Base-by-base conservation (phyloP, 2,888 invertebrate genomes). In the Melipona beecheii region DNA sequence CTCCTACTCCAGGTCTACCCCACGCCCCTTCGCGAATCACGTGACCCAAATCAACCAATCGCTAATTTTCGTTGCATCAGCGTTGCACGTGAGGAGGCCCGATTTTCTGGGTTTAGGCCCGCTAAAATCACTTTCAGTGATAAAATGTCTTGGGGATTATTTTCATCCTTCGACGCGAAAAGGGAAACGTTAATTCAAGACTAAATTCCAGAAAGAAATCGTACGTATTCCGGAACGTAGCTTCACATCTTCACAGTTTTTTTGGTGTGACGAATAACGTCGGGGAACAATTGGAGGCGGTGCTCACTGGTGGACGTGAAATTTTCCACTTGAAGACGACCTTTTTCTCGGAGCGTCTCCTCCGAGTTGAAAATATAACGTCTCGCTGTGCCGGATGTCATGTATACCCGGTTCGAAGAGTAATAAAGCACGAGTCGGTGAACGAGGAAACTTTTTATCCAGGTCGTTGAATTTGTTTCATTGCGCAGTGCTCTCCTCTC, bases 381-480 rank as follows among this genome's bases (percentile, higher is more conserved):
- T 58, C 19, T 56, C 17, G 0, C 5, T 24, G 27, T 43, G 24
- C 58, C 58, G 50, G 24, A 60, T 17, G 17, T 36, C 27, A 13
- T 49, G 24, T n/a, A 65, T 19, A 58, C 50, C 49, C 9, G 36
- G 31, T 19, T 54, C 11, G 58, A 60, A 21, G 17, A 66, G 71
- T 31, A 79, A 75, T 82, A 70, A 75, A 56, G 17, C 64, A 66
- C 75, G 64, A 79, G 75, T 56, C 64, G 62, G 58, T 43, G 74
- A 78, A 70, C 78, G 70, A 60, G 62, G 72, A 65, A 69, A 75
- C 64, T 75, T 65, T 79, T 75, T 49, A 75, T 82, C 66, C 79
- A 56, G 79, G 75, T 79, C 82, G 79, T 60, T 79, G 82, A 71
- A 79, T 79, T 66, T 66, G 66, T 82, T 75, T 75, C 60, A 68